phyloP scores from a whole-genome alignment of 2,888 invertebrate genomes.

The Colletes collaris region DNA sequence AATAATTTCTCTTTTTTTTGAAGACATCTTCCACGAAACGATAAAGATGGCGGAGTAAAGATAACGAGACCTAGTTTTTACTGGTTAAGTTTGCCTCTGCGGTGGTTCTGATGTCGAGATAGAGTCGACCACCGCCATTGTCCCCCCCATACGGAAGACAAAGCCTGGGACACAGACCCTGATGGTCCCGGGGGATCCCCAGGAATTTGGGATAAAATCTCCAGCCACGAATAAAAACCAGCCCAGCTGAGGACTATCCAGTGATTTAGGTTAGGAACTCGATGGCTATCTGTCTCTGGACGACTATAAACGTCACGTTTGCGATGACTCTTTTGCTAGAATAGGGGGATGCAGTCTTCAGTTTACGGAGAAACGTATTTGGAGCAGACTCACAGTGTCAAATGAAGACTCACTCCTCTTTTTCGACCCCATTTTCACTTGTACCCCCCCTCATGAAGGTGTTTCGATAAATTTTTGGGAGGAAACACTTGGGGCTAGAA shows the following conservation, averaged over 20 bases:
- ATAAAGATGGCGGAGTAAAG: not conserved
- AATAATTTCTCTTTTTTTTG: too few relatives aligned
- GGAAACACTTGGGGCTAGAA: too few relatives aligned
- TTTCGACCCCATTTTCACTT: too few relatives aligned
- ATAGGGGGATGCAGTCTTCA: too few relatives aligned
- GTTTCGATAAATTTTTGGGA: too few relatives aligned
- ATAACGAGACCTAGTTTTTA: not conserved
- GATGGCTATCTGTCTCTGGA: slow-evolving; percentile 30
- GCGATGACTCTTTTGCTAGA: slow-evolving; percentile 7
- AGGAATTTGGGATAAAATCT: slow-evolving; percentile 51
- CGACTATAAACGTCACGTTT: slow-evolving; percentile 43
- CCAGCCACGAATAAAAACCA: slow-evolving; percentile 15
- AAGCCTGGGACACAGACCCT: slow-evolving; percentile 20
- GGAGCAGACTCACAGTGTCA: not conserved
- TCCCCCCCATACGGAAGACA: slow-evolving; percentile 51
- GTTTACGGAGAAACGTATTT: too few relatives aligned
- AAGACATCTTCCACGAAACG: too few relatives aligned
- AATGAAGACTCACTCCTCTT: too few relatives aligned
- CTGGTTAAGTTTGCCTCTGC: too few relatives aligned
- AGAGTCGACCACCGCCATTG: slow-evolving; percentile 22
- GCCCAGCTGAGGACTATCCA: not conserved
- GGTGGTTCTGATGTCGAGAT: slow-evolving; percentile 20
- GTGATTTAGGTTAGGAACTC: slow-evolving; percentile 34
- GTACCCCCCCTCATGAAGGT: too few relatives aligned
- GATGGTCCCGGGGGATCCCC: slow-evolving; percentile 33